Conservation (phyloP, 1,140 invertebrate species). For the Calliopsis andreniformis region DNA sequence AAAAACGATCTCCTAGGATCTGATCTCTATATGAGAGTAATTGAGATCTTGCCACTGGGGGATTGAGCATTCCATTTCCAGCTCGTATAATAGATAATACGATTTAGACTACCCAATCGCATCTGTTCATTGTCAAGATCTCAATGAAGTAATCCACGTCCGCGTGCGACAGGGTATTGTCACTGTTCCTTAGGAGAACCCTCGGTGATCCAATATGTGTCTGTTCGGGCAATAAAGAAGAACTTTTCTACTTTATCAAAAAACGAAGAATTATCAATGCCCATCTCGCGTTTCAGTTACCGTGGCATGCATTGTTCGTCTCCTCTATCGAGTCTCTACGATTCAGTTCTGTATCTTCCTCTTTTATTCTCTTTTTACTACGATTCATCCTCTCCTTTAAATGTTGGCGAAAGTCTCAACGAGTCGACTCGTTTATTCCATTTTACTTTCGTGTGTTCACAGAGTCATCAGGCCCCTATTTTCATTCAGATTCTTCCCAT, state of each 20-base stretch:
- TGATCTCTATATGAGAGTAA: neutral
- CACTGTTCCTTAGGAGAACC: conserved; percentile 37
- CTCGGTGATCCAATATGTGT: conserved; percentile 40
- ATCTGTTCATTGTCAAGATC: neutral
- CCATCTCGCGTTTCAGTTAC: conserved; percentile 8
- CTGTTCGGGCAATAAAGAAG: conserved; percentile 53
- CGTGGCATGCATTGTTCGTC: conserved; percentile 41
- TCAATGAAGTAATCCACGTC: neutral
- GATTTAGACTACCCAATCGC: neutral
- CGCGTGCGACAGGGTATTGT: neutral
- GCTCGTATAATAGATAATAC: too few relatives aligned
- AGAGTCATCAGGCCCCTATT: too few relatives aligned
- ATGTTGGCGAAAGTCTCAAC: too few relatives aligned
- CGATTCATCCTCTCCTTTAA: neutral
- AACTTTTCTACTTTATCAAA: conserved; percentile 45
- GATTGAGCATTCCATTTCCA: neutral
- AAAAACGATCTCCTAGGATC: neutral
- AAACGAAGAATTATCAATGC: conserved; percentile 17
- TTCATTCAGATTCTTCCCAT: too few relatives aligned
- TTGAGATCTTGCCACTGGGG: neutral
- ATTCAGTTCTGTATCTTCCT: too few relatives aligned
- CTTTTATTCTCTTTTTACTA: neutral
- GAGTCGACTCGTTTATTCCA: too few relatives aligned
- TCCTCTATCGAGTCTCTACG: neutral
- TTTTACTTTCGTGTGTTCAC: too few relatives aligned